A percentile compares a stretch with the other conserved stretches of the same genome.
These are phyloP conservation scores for Drosophila lacicola DNA, from an alignment of 2,888 invertebrate species.

Conservation along the genomic window DNA sequence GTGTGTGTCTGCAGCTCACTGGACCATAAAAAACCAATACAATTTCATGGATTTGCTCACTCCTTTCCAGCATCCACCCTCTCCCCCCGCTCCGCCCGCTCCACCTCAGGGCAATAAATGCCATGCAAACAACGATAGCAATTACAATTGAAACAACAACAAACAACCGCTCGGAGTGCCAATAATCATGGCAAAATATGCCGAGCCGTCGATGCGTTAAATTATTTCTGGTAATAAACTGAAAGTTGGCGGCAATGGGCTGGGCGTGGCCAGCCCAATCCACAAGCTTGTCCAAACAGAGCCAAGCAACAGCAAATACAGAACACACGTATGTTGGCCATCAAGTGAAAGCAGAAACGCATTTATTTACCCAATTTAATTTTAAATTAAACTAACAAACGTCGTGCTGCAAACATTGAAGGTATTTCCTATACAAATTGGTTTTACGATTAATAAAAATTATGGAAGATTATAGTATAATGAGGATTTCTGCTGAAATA, in stretches of 20 bases:
- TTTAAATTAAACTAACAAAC: neutral
- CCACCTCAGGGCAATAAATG: conserved; percentile 10
- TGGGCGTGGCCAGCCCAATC: neutral
- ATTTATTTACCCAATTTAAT: neutral
- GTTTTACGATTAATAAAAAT: too few species aligned
- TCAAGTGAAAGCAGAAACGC: too few species aligned
- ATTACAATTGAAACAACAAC: conserved; percentile 28
- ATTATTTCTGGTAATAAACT: conserved; percentile 45
- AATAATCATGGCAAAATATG: conserved; percentile 56
- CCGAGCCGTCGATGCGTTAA: conserved; percentile 58
- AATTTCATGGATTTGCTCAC: conserved; percentile 42
- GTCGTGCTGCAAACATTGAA: neutral
- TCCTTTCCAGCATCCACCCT: neutral
- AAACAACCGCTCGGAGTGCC: conserved; percentile 22
- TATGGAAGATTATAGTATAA: too few species aligned
- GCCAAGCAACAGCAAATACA: neutral
- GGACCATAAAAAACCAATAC: conserved; percentile 52
- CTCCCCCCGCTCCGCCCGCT: neutral
- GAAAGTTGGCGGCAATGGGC: conserved; percentile 6
- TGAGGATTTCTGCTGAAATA: too few species aligned
- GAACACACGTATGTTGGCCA: neutral
- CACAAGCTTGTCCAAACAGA: neutral
- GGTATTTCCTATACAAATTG: neutral
- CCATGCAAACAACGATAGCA: conserved; percentile 34
- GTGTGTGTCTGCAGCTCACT: conserved; percentile 36